Conservation (phyloP, 2,888 invertebrate genomes). For the Cantharis rustica region DNA sequence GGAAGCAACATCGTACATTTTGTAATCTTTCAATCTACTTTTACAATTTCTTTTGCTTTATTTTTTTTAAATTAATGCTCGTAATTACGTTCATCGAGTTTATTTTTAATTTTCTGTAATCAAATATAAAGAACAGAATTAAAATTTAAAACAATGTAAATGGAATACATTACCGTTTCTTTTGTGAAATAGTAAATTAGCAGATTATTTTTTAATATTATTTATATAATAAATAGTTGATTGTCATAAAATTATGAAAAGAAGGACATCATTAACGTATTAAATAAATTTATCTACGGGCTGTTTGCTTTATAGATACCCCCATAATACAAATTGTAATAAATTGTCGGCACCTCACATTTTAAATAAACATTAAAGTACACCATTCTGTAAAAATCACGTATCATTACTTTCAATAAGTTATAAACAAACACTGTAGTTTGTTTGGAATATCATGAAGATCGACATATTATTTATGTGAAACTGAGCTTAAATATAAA, state of each 20-base stretch:
- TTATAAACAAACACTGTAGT: not conserved
- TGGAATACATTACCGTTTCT: not conserved
- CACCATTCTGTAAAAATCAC: not conserved
- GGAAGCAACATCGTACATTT: not conserved
- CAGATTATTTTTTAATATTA: not conserved
- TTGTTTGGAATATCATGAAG: not conserved
- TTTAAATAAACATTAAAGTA: not conserved
- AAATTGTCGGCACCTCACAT: not conserved
- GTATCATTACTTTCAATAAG: not conserved
- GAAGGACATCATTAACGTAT: not conserved
- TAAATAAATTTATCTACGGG: too few species aligned
- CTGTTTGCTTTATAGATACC: not conserved
- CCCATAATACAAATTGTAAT: not conserved
- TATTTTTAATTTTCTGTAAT: not conserved
- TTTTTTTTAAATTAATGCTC: not conserved
- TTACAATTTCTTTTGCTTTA: not conserved
- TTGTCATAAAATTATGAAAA: not conserved
- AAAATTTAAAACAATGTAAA: not conserved
- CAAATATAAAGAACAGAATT: not conserved
- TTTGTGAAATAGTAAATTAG: not conserved
- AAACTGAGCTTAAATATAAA: not conserved
- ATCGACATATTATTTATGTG: not conserved
- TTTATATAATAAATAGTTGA: not conserved
- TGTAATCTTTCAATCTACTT: not conserved
- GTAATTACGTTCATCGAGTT: not conserved